Percentiles rank a stretch among this genome's conserved stretches.
Conservation (phyloP, 2,888 invertebrate species). For the Leptinotarsa peninsularis region DNA sequence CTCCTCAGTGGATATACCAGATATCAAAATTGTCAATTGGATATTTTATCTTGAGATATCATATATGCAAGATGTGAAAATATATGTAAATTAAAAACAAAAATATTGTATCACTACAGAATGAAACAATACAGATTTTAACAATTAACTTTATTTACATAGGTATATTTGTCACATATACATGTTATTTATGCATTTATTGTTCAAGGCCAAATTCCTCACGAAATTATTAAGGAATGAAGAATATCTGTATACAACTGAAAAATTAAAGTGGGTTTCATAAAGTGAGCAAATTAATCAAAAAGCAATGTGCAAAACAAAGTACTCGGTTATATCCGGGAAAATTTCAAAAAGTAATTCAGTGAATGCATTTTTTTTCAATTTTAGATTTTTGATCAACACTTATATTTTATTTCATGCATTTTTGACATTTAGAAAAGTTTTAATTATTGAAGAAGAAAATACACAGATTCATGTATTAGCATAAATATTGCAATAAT, state of each 20-base stretch:
- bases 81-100: background rate
- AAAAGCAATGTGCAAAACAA: background rate
- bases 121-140: background rate
- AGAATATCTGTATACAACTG: background rate
- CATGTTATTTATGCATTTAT: background rate
- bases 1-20: too few species aligned
- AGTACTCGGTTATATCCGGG: background rate
- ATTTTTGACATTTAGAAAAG: background rate
- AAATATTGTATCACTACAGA: background rate
- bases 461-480: background rate
- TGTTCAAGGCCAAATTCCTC: background rate
- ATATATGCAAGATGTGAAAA: too few species aligned
- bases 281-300: background rate
- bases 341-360: background rate
- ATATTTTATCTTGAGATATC: too few species aligned
- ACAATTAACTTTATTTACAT: constrained; percentile 10
- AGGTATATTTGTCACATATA: background rate
- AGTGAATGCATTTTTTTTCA: background rate
- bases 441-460: background rate
- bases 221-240: background rate
- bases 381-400: background rate
- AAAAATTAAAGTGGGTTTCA: background rate
- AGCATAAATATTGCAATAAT: background rate
- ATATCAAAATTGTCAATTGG: too few species aligned
- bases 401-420: background rate